Evolutionary conservation across 2,113 vertebrate genomes (phyloP).

Genomic region (Tiliqua scincoides): DNA sequence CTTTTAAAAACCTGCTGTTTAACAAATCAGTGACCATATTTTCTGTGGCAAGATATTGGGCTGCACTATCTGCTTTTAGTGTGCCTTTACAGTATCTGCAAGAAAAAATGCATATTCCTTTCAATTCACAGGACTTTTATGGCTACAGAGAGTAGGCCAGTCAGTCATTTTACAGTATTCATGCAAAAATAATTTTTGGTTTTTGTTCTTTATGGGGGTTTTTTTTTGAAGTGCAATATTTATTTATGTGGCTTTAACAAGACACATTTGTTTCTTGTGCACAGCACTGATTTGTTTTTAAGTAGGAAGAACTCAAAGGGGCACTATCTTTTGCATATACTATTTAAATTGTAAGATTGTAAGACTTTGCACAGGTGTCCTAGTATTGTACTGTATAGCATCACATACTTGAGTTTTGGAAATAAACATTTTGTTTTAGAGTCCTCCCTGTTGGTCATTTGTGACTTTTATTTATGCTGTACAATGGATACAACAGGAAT

Average conservation of each 20-base stretch:
- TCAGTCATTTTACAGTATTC: constrained; percentile 52
- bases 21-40: not conserved
- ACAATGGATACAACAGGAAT: not conserved
- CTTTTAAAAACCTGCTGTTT: not conserved
- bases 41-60: not conserved
- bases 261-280: constrained; percentile 69
- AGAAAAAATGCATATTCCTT: not conserved
- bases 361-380: constrained; percentile 81
- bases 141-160: constrained; percentile 44
- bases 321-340: constrained; percentile 77
- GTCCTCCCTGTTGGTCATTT: constrained; percentile 16
- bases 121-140: not conserved
- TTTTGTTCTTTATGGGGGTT: not conserved
- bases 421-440: constrained; percentile 86
- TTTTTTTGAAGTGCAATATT: constrained; percentile 80
- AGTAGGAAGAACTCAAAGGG: constrained; percentile 65
- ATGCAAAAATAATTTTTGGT: constrained; percentile 48
- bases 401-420: constrained; percentile 84
- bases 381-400: constrained; percentile 81
- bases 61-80: not conserved
- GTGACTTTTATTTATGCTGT: constrained; percentile 6
- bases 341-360: constrained; percentile 75
- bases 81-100: not conserved
- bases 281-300: constrained; percentile 76
- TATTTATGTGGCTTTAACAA: constrained; percentile 73